phyloP scores from a whole-genome alignment of 2,888 invertebrate species.

The Pandemis heparana region DNA sequence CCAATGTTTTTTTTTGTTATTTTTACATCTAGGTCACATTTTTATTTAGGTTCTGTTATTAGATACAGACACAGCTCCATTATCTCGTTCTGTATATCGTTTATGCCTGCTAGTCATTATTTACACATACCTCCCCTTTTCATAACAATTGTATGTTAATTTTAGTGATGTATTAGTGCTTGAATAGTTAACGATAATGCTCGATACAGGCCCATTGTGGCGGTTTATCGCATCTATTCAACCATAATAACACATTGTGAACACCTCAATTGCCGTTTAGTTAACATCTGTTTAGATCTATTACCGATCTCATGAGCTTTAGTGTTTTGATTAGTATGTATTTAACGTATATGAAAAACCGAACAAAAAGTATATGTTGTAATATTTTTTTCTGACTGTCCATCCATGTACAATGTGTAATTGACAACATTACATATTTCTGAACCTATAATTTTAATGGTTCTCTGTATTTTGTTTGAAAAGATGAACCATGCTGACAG shows the following conservation, averaged over 20 bases:
- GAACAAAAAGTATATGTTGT: no score
- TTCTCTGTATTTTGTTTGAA: no score
- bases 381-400: no score
- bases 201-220: constrained; percentile 28
- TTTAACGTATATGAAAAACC: no score
- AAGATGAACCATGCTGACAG: no score
- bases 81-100: background rate
- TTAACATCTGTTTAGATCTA: constrained; percentile 19
- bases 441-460: no score
- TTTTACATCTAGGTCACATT: no score
- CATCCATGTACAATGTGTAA: no score
- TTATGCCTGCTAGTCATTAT: no score
- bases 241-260: constrained; percentile 7
- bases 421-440: no score
- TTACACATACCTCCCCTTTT: constrained; percentile 4
- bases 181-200: constrained; percentile 14
- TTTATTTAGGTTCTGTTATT: background rate
- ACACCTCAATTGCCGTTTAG: constrained; percentile 22
- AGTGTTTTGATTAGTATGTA: background rate
- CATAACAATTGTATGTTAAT: constrained; percentile 18
- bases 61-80: background rate
- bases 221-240: constrained; percentile 31
- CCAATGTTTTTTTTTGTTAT: no score
- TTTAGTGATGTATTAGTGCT: constrained; percentile 20
- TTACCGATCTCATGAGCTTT: background rate